Evolutionary conservation across 2,888 invertebrate genomes (phyloP).

Genomic region (Leucophenga maculata): DNA sequence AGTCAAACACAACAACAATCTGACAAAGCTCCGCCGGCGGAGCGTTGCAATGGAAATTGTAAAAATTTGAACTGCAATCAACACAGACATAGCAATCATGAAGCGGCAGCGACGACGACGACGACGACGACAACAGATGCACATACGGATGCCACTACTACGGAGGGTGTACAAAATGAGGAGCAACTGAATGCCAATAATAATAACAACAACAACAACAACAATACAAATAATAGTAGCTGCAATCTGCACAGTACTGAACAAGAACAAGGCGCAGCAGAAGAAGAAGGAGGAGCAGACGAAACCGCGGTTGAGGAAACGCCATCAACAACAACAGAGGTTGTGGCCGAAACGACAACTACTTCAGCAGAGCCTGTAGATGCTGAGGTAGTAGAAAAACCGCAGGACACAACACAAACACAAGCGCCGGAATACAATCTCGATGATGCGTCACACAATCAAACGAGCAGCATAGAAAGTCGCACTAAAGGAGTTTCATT

Average conservation of each 20-base stretch:
- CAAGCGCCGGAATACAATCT: slow-evolving; percentile 31
- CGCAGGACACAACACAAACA: neutral
- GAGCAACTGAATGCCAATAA: slow-evolving; percentile 19
- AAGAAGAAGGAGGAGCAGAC: neutral
- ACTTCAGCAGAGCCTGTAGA: slow-evolving; percentile 29
- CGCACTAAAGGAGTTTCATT: slow-evolving; percentile 73
- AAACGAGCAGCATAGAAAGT: slow-evolving; percentile 57
- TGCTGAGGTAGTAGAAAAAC: neutral
- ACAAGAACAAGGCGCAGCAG: neutral
- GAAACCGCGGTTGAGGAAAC: slow-evolving; percentile 2
- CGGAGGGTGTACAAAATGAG: neutral
- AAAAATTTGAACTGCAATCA: slow-evolving; percentile 60
- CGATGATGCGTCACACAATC: slow-evolving; percentile 16
- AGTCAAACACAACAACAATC: neutral
- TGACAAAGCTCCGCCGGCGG: neutral
- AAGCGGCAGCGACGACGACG: neutral
- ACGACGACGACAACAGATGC: neutral
- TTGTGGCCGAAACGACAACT: slow-evolving; percentile 27
- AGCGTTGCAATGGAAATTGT: slow-evolving; percentile 57
- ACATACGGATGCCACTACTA: neutral
- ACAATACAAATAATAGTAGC: slow-evolving; percentile 49
- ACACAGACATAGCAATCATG: slow-evolving; percentile 43
- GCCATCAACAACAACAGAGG: slow-evolving; percentile 7
- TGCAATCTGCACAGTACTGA: slow-evolving; percentile 40
- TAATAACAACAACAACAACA: slow-evolving; percentile 51